Base-by-base conservation (phyloP, 2,113 vertebrate species). In the Plestiodon gilberti region DNA sequence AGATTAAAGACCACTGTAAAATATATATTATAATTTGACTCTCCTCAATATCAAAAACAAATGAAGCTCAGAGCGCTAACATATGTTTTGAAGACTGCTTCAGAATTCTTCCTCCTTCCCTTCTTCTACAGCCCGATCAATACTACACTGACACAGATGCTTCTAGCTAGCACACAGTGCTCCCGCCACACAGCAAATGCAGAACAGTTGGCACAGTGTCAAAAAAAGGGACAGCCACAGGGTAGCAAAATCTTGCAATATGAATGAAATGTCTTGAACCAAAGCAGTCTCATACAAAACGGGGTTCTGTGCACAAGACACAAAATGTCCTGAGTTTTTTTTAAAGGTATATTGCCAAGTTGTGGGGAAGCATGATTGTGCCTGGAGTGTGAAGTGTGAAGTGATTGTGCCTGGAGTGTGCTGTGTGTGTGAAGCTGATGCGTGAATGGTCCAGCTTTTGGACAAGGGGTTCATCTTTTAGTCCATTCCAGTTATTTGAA, bases 91-190 rank as follows among this genome's bases (percentile, higher is more conserved):
- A 33, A 83, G 55, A 23, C 52, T 22, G 6, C 30, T 30, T 73
- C 55, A 73, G 81, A 40, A 73, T 83, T 73, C 35, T 14, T 25
- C 33, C 10, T 78, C 55, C 67, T 71, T 83, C 33, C 35, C 23
- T 73, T 38, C 62, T 0, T 43, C 7, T 74, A 62, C 0, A 1
- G 75, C 82, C 90, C 74, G 77, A 78, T 84, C 0, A 0, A 61
- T 62, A 78, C 86, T 83, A 22, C 88, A 76, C 84, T 89, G 91
- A 91, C 83, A 70, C 90, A 86, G 84, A 70, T 67, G 78, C 1
- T 3, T 78, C 81, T 1, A 1, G 61, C 28, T 0, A 0, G 57
- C 76, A 89, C 89, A 77, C 1, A 0, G 85, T 0, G 1, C 0
- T 0, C 67, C 59, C 78, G 73, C 79, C 86, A 83, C 82, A 78